These are phyloP conservation scores for Nautilus pompilius DNA, from an alignment of 1,140 invertebrate genomes.

Conservation along the genomic window DNA sequence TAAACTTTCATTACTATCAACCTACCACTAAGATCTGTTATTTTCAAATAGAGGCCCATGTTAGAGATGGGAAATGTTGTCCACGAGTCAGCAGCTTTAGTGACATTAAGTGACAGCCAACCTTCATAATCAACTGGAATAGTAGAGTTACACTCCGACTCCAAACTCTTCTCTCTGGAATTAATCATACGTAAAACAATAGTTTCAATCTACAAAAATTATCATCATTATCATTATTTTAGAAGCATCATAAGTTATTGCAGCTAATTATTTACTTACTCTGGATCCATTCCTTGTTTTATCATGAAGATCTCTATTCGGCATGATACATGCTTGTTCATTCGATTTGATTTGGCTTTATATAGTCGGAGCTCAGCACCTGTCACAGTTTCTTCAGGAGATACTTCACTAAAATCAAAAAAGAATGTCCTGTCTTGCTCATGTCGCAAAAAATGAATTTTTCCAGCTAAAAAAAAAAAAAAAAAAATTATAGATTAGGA, in stretches of 20 bases:
- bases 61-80: slow-evolving; percentile 74
- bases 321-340: slow-evolving; percentile 21
- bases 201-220: too few relatives aligned
- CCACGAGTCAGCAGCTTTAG: slow-evolving; percentile 76
- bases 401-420: slow-evolving; percentile 85
- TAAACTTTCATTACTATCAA: too few relatives aligned
- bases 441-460: slow-evolving; percentile 62
- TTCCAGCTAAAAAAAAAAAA: slow-evolving; percentile 26
- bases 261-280: slow-evolving; percentile 37
- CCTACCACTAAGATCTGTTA: slow-evolving; percentile 26
- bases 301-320: slow-evolving; percentile 30
- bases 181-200: too few relatives aligned
- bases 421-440: slow-evolving; percentile 81
- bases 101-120: slow-evolving; percentile 78
- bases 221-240: too few relatives aligned
- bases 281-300: slow-evolving; percentile 34
- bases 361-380: slow-evolving; percentile 82
- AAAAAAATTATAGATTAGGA: too few relatives aligned
- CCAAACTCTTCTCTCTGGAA: slow-evolving; percentile 45
- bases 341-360: slow-evolving; percentile 53
- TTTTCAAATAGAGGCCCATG: slow-evolving; percentile 71
- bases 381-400: slow-evolving; percentile 73
- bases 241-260: too few relatives aligned
- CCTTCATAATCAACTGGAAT: slow-evolving; percentile 59
- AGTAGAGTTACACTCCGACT: slow-evolving; percentile 35